Percentiles rank a stretch among this genome's conserved stretches.
Conservation (phyloP, 2,797 vertebrate species). For the Gastrophryne carolinensis region DNA sequence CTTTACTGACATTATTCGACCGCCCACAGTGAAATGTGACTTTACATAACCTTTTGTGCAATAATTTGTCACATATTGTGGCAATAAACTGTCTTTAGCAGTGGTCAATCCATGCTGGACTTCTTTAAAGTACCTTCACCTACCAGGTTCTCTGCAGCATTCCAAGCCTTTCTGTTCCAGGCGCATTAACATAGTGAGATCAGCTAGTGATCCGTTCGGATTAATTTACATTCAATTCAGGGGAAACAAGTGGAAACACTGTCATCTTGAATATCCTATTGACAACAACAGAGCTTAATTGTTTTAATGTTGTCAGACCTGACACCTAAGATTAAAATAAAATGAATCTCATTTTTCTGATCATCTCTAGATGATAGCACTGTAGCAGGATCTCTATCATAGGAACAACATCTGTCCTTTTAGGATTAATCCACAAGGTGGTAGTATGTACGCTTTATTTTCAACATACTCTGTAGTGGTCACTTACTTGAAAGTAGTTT, state of each 20-base stretch:
- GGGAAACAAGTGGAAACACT: neutral
- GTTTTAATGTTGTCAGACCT: neutral
- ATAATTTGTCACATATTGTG: conserved; percentile 29
- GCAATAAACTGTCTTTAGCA: conserved; percentile 19
- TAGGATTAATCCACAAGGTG: conserved; percentile 78
- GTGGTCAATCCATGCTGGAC: conserved; percentile 27
- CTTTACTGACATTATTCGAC: conserved; percentile 40
- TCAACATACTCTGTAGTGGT: conserved; percentile 41
- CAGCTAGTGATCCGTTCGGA: conserved; percentile 8
- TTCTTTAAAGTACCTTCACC: neutral
- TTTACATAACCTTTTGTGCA: conserved; percentile 23
- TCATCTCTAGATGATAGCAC: neutral
- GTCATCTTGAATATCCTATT: neutral
- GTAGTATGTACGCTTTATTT: conserved; percentile 75
- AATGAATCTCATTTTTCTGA: neutral
- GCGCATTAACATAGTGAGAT: conserved; percentile 15
- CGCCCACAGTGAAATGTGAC: conserved; percentile 41
- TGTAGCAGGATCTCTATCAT: conserved; percentile 9
- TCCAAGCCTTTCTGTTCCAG: conserved; percentile 2
- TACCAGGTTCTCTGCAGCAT: conserved; percentile 1
- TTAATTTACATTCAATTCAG: conserved; percentile 14
- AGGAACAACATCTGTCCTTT: conserved; percentile 56
- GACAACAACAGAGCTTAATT: no score
- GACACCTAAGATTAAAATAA: neutral
- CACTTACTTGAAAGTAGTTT: conserved; percentile 47